Evolutionary conservation across 2,888 invertebrate species (phyloP).

Genomic region (Teleogryllus oceanicus): DNA sequence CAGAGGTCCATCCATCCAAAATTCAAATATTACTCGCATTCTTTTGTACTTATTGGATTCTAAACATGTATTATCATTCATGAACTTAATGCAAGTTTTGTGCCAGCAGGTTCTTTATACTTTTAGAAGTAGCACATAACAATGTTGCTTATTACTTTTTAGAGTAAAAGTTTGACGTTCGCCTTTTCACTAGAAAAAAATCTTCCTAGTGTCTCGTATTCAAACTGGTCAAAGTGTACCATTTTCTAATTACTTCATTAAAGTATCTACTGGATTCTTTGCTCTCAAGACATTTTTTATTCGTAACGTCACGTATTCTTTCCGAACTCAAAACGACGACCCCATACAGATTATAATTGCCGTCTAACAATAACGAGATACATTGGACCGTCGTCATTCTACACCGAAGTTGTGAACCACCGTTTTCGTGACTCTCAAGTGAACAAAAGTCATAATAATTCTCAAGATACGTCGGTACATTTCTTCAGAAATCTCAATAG

Average conservation of each 20-base stretch:
- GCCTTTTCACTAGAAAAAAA: too few species aligned
- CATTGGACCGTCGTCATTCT: not conserved
- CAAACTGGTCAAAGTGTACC: not conserved
- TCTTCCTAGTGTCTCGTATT: too few species aligned
- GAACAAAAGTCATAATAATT: constrained; percentile 1
- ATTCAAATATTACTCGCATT: too few species aligned
- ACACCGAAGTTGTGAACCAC: not conserved
- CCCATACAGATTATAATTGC: not conserved
- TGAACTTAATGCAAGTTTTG: too few species aligned
- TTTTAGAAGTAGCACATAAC: too few species aligned
- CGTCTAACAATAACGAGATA: not conserved
- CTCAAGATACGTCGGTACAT: not conserved
- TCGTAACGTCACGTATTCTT: not conserved
- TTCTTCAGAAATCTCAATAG: not conserved
- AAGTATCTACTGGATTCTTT: not conserved
- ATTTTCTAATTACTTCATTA: not conserved
- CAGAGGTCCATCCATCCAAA: too few species aligned
- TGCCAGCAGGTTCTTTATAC: too few species aligned
- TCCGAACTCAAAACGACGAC: not conserved
- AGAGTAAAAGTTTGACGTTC: too few species aligned
- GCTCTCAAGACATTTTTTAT: not conserved
- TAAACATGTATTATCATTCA: too few species aligned
- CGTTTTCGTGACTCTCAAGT: not conserved
- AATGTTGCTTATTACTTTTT: too few species aligned
- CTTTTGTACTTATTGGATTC: too few species aligned